A percentile compares a stretch with the other conserved stretches of the same genome.
Conservation (phyloP, 2,797 vertebrate species). For the Sebastes steindachneri region DNA sequence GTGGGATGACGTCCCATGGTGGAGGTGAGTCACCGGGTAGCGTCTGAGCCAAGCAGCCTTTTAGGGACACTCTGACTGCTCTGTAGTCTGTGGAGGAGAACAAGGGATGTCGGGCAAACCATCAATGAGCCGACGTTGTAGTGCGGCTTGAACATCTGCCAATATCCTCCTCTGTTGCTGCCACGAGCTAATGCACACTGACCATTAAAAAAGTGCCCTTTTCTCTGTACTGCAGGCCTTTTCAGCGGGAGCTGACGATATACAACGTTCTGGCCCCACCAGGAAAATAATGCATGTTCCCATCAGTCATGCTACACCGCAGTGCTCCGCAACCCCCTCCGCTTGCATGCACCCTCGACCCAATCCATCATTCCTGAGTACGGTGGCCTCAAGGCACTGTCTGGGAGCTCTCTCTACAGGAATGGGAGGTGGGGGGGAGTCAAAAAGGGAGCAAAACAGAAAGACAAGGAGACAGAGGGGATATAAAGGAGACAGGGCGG, state of each 20-base stretch:
- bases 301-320: slow-evolving; percentile 83
- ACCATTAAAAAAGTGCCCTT: slow-evolving; percentile 41
- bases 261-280: slow-evolving; percentile 48
- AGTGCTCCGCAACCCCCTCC: slow-evolving; percentile 72
- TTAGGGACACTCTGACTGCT: slow-evolving; percentile 38
- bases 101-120: neutral
- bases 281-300: slow-evolving; percentile 80
- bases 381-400: slow-evolving; percentile 68
- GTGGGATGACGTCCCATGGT: slow-evolving; percentile 54
- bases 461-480: slow-evolving; percentile 9
- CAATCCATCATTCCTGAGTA: slow-evolving; percentile 80
- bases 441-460: slow-evolving; percentile 38
- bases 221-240: slow-evolving; percentile 32
- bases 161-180: slow-evolving; percentile 33
- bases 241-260: slow-evolving; percentile 19
- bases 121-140: slow-evolving; percentile 22
- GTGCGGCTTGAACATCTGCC: slow-evolving; percentile 34
- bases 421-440: slow-evolving; percentile 17
- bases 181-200: slow-evolving; percentile 21
- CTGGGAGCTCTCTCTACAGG: slow-evolving; percentile 58
- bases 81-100: slow-evolving; percentile 39
- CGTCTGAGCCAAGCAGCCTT: slow-evolving; percentile 49
- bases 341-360: slow-evolving; percentile 66
- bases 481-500: slow-evolving; percentile 3
- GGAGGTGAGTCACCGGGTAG: slow-evolving; percentile 64